A percentile compares a stretch with the other conserved stretches of the same genome.
Evolutionary conservation across 2,888 invertebrate genomes (phyloP).

Genomic region (Rotaria magnacalcarata): DNA sequence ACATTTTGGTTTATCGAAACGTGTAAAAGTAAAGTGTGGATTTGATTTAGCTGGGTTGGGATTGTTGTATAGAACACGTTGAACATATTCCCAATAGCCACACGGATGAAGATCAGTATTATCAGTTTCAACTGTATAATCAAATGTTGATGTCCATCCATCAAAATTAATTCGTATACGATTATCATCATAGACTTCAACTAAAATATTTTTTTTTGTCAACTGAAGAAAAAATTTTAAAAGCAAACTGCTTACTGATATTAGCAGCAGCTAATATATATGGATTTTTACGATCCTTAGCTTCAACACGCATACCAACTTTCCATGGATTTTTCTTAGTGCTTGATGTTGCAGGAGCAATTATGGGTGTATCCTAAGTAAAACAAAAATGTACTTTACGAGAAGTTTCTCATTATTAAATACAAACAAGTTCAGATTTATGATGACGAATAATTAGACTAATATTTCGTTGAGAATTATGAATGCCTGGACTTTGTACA

Average conservation of each 20-base stretch:
- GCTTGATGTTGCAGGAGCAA: too few species aligned
- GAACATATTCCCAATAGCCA: conserved; percentile 37
- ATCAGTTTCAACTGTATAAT: conserved; percentile 38
- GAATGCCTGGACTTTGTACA: background rate
- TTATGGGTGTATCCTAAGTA: too few species aligned
- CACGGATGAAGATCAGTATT: conserved; percentile 36
- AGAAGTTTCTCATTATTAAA: too few species aligned
- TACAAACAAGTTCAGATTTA: background rate
- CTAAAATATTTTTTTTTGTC: background rate
- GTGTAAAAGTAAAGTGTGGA: background rate
- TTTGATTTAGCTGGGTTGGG: background rate
- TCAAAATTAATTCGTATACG: conserved; percentile 40
- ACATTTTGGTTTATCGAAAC: conserved; percentile 24
- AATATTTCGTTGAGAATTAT: background rate
- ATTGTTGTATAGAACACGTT: conserved; percentile 30
- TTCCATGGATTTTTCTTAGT: background rate
- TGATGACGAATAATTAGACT: background rate
- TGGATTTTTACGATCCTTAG: conserved; percentile 29
- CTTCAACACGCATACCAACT: conserved; percentile 32
- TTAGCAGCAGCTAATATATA: background rate
- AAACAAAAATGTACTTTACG: too few species aligned
- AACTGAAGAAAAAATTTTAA: background rate
- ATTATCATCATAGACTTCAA: conserved; percentile 30
- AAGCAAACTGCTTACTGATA: background rate
- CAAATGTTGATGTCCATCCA: conserved; percentile 37